Base-by-base conservation (phyloP, 2,888 invertebrate genomes). In the Stomorhina lunata region DNA sequence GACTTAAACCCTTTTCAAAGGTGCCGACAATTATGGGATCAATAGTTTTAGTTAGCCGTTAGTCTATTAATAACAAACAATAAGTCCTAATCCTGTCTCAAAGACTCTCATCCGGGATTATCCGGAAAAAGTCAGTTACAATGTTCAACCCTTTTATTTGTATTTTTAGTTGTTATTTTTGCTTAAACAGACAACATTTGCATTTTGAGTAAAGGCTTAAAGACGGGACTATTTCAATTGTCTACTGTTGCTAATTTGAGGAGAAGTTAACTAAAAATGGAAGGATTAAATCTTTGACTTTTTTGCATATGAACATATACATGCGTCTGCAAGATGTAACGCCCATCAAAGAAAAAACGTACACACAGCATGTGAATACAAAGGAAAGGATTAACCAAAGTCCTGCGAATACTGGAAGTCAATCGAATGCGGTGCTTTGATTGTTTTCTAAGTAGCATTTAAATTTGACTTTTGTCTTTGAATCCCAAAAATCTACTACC, bases 181-280 rank as follows among this genome's bases (percentile, higher is more conserved):
- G 20, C 27, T 53, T 53, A 37, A 40, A 43, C 27, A 27, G 43
- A 20, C 37, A 73, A 32, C 10, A 40, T 57, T 48, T 76, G 76
- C 75, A 73, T 81, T 83, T 81, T 65, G 59, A 22, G 9, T 78
- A 69, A 25, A 66, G 0, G 17, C n/a, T 4, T 81, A 59, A 59
- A 50, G 79, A 84, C 59, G 65, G 81, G 82, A 86, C 85, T 87
- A 87, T 87, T 88, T 86, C 87, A 86, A 84, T 85, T 85, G 87
- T 88, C 87, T 87, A 85, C 87, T 84, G 87, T 87, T 88, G 86
- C 87, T 88, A 88, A 89, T 88, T 88, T 89, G 83, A 59, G 80
- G 75, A 22, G 37, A 48, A 75, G 10, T 57, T 22, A 17, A 29
- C 4, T 61, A 65, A 76, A 73, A 81, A 80, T 78, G 79, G 69